Evolutionary conservation across 2,888 invertebrate genomes (phyloP), one percentile per base, ranked within the genome.

Genomic region (Melieria picta): DNA sequence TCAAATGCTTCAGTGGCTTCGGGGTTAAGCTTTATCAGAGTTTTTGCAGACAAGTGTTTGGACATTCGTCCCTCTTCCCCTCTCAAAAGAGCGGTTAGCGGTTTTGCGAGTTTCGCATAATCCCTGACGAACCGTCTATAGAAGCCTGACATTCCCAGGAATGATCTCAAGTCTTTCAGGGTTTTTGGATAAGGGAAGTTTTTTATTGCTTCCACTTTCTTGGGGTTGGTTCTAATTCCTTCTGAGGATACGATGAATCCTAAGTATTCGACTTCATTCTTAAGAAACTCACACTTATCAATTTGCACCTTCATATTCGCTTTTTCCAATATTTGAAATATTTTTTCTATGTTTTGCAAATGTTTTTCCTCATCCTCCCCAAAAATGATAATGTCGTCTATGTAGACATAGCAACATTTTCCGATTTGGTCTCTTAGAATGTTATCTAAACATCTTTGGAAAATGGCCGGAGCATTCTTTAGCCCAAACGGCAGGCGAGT

Each of bases 141-240:
- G 13, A 60, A 72, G 3, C 73, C 74, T 55, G 75, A 73, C 13
- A 76, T 16, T 5, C 75, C 76, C 7, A 73, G 57, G 48, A 77
- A 74, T 0, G 72, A 72, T 73, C 76, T 61, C 1, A 77, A 62
- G 45, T 75, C 75, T 46, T 72, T 77, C 76, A 4, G 11, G 9
- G 70, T 73, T 71, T 67, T 69, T 16, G 72, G 66, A 1, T 10
- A 5, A 7, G 66, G 65, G 11, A 69, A 55, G 13, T 73, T 66
- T 13, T 30, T 63, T 11, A 73, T 71, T 30, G 66, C 70, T 57
- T 63, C 50, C 10, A 62, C 63, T n/a, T 61, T 65, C 10, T 50
- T 50, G 9, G 69, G 72, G 10, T 69, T 69, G 5, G 62, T 69
- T 47, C 11, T 63, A n/a, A 69, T 57, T 13, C 57, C 69, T n/a